Evolutionary conservation across 35 echinoderm and acorn worm species (phyloP).

Genomic region (Ophioderma brevispina): DNA sequence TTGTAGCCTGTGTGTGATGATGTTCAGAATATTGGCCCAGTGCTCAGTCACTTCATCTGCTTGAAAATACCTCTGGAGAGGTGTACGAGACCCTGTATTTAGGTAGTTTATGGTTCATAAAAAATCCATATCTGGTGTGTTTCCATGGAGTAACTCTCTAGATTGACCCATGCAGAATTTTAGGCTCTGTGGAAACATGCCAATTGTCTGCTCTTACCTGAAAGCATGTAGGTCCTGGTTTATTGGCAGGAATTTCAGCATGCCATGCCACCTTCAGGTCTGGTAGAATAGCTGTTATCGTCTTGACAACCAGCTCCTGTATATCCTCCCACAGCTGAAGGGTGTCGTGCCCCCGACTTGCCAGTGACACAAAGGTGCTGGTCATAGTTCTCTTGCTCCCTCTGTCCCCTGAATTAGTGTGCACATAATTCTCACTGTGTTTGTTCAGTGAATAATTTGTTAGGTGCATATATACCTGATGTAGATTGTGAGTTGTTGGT

Average conservation of each 20-base stretch:
- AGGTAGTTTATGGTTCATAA: too few relatives aligned
- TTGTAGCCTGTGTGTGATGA: too few relatives aligned
- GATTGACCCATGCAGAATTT: too few relatives aligned
- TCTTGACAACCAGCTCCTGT: conserved; percentile 68
- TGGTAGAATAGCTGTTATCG: conserved; percentile 69
- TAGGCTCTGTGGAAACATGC: too few relatives aligned
- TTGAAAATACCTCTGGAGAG: too few relatives aligned
- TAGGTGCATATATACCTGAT: conserved; percentile 79
- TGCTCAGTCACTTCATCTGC: too few relatives aligned
- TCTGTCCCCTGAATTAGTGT: conserved; percentile 52
- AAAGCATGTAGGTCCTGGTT: conserved; percentile 65
- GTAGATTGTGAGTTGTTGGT: conserved; percentile 65
- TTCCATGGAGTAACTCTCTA: too few relatives aligned
- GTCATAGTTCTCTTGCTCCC: conserved; percentile 80
- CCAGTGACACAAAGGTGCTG: conserved; percentile 51
- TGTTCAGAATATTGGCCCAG: too few relatives aligned
- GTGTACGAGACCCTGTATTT: too few relatives aligned
- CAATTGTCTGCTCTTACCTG: too few relatives aligned
- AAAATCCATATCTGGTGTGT: too few relatives aligned
- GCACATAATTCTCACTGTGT: conserved; percentile 60
- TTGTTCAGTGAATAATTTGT: conserved; percentile 87
- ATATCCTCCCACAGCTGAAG: conserved; percentile 59
- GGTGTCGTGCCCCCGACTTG: conserved; percentile 45
- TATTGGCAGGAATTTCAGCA: conserved; percentile 65
- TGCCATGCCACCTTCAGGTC: conserved; percentile 60